Base-by-base conservation (phyloP, 2,888 invertebrate genomes). In the Dynastes tityus region DNA sequence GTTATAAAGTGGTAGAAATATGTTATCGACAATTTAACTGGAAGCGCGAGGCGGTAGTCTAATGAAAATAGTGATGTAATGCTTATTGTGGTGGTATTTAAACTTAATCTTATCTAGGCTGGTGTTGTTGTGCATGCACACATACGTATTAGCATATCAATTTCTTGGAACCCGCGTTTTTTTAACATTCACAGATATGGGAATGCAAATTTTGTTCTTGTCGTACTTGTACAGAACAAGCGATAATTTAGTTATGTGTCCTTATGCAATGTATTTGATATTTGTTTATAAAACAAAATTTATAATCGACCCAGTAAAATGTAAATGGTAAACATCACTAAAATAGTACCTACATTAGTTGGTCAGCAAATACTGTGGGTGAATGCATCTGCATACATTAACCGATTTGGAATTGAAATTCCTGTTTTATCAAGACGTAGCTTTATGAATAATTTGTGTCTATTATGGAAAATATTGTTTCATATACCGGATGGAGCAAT, bases 101-200 rank as follows among this genome's bases (percentile, higher is more conserved):
- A 16, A 58, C 37, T 58, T 73, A 73, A 73, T 70, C 77, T 77
- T 77, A 77, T 77, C 77, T 71, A 11, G 29, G 29, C 16, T 76
- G 58, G 63, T 73, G 58, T 70, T 70, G 51, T 70, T 70, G 32
- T 70, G 70, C 70, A 70, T n/a, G 27, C 37, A 68, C 55, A 51
- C 40, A 53, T 58, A 58, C 67, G 58, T 58, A 40, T 51, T 53
- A 29, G 45, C 64, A 58, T 77, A 77, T 77, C 77, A 77, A 53
- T 77, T 77, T 77, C 77, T 71, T 29, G 64, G 77, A 77, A 58
- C 70, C 53, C 53, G 53, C 16, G 51, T 22, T 40, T 73, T 58
- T 71, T 73, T 73, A 67, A 45, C 49, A 67, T 6, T 40, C 73
- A 22, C 58, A 58, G 73, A 73, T 73, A 73, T 40, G 58, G 37